These are phyloP conservation scores for Notocelia uddmanniana DNA, from an alignment of 2,888 invertebrate species.

Conservation along the genomic window DNA sequence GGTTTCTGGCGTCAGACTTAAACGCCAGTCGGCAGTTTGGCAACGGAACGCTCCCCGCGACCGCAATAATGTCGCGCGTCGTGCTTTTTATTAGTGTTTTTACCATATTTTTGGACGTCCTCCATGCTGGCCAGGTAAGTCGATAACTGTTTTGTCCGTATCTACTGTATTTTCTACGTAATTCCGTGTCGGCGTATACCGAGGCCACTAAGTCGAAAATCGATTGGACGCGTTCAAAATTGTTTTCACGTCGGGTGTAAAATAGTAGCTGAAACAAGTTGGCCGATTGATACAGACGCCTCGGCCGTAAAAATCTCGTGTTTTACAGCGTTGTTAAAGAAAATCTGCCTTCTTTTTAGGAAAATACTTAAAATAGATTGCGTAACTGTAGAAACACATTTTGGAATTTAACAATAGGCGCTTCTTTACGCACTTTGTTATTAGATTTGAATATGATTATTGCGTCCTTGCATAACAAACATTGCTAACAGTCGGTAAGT, in stretches of 20 bases:
- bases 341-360: conserved; percentile 21
- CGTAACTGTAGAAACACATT: conserved; percentile 36
- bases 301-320: conserved; percentile 73
- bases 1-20: conserved; percentile 76
- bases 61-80: conserved; percentile 87
- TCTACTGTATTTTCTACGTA: conserved; percentile 25
- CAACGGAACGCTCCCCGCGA: conserved; percentile 72
- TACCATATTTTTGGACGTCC: conserved; percentile 86
- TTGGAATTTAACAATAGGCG: conserved; percentile 10
- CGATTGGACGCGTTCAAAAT: conserved; percentile 77
- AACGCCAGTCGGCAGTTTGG: conserved; percentile 74
- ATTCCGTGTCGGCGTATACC: conserved; percentile 52
- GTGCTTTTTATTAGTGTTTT: conserved; percentile 87
- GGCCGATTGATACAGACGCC: conserved; percentile 58
- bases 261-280: conserved; percentile 75
- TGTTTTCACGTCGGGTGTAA: conserved; percentile 79
- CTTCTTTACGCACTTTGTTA: conserved; percentile 27
- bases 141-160: conserved; percentile 50
- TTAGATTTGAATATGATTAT: conserved; percentile 1
- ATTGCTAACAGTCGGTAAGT: not conserved
- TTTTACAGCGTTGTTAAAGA: conserved; percentile 35
- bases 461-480: conserved; percentile 15
- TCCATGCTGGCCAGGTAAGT: conserved; percentile 85
- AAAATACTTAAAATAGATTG: conserved; percentile 24
- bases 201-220: conserved; percentile 74